Conservation (phyloP, 2,113 vertebrate species). For the Mesocricetus auratus region DNA sequence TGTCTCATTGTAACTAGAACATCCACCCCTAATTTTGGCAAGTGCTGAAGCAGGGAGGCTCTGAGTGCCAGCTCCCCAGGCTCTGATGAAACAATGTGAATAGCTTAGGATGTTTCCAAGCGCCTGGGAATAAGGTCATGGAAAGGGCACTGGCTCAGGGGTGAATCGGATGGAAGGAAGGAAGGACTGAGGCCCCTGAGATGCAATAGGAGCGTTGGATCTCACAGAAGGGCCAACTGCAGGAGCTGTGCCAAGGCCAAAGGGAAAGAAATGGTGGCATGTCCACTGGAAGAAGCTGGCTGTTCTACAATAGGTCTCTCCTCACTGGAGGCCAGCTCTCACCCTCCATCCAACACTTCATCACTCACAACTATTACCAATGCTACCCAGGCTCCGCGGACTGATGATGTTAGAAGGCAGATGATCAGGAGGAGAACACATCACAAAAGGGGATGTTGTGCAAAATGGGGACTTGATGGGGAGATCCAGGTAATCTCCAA, state of each 20-base stretch:
- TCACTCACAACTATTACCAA: neutral
- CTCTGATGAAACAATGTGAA: neutral
- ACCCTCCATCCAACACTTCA: neutral
- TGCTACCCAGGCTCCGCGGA: neutral
- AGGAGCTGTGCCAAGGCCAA: neutral
- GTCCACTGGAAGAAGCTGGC: neutral
- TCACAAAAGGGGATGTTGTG: neutral
- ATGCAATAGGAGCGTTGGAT: too few species aligned
- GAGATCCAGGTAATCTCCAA: neutral
- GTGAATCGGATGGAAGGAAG: neutral
- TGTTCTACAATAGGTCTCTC: neutral
- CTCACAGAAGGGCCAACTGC: accelerated
- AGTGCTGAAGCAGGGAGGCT: neutral
- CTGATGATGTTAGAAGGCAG: neutral
- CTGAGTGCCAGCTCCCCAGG: neutral
- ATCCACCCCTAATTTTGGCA: neutral
- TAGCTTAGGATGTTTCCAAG: neutral
- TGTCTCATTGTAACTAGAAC: neutral
- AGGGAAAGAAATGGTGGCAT: neutral
- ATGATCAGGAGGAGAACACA: neutral
- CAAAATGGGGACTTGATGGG: neutral
- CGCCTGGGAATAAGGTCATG: neutral
- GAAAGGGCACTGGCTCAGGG: neutral
- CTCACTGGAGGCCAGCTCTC: neutral
- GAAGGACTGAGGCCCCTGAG: neutral